Evolutionary conservation across 2,797 vertebrate species (phyloP).

Genomic region (Halcyon chelicuti): DNA sequence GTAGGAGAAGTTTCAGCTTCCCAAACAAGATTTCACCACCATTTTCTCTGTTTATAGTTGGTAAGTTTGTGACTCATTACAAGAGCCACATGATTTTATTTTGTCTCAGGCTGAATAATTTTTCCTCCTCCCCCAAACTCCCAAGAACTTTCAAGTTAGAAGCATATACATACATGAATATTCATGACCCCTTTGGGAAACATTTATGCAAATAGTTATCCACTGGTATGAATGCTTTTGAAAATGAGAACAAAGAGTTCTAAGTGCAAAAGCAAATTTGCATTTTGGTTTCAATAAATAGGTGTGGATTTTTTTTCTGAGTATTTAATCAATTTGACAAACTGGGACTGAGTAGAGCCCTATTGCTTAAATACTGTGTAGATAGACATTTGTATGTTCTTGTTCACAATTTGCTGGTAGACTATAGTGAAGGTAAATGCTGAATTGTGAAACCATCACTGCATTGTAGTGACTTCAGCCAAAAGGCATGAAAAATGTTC

Average conservation of each 20-base stretch:
- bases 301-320: not conserved
- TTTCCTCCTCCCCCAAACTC: not conserved
- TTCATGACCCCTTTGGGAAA: constrained; percentile 50
- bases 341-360: not conserved
- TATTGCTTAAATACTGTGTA: not conserved
- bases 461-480: not conserved
- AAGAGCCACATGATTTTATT: not conserved
- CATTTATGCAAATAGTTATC: constrained; percentile 44
- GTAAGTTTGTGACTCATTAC: not conserved
- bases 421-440: not conserved
- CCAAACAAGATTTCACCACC: not conserved
- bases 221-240: not conserved
- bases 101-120: constrained; percentile 16
- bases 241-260: constrained; percentile 41
- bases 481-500: not conserved
- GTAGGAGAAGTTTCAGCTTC: not conserved
- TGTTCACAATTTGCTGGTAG: not conserved
- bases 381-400: not conserved
- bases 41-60: not conserved
- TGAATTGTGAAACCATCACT: not conserved
- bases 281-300: constrained; percentile 44
- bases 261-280: not conserved
- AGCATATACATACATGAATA: constrained; percentile 24
- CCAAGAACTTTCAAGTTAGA: constrained; percentile 18
- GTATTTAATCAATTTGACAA: not conserved